Conservation (phyloP, 2,113 vertebrate genomes). For the Prochilodus magdalenae region DNA sequence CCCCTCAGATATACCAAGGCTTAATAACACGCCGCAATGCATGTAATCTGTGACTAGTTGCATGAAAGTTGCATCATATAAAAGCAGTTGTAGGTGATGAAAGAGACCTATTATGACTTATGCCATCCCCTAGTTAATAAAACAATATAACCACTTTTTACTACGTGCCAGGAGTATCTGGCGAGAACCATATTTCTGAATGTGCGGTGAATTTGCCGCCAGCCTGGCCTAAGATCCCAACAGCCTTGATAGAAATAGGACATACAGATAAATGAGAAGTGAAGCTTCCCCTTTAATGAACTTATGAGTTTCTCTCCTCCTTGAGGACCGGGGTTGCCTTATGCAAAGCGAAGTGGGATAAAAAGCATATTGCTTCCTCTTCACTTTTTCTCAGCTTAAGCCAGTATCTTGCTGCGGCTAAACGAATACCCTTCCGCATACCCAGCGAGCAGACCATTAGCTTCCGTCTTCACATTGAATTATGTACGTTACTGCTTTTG, state of each 20-base stretch:
- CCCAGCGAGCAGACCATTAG: background rate
- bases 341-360: constrained; percentile 31
- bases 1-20: no score
- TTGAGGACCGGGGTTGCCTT: constrained; percentile 16
- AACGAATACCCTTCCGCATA: constrained; percentile 23
- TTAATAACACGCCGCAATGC: background rate
- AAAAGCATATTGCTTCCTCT: constrained; percentile 27
- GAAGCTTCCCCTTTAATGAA: constrained; percentile 46
- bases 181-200: background rate
- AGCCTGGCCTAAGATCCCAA: background rate
- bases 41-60: background rate
- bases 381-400: background rate
- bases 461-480: constrained; percentile 36
- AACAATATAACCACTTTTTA: no score
- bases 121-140: background rate
- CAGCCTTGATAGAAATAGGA: constrained; percentile 7
- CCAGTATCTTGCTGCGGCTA: background rate
- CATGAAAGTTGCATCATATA: background rate
- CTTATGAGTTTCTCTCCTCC: constrained; percentile 41
- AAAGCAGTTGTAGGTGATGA: background rate
- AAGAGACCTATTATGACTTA: background rate
- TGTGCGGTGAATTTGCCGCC: background rate
- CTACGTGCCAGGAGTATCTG: background rate
- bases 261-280: constrained; percentile 35
- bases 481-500: constrained; percentile 25